Conservation (phyloP, 2,113 vertebrate genomes). For the Narcine bancroftii region DNA sequence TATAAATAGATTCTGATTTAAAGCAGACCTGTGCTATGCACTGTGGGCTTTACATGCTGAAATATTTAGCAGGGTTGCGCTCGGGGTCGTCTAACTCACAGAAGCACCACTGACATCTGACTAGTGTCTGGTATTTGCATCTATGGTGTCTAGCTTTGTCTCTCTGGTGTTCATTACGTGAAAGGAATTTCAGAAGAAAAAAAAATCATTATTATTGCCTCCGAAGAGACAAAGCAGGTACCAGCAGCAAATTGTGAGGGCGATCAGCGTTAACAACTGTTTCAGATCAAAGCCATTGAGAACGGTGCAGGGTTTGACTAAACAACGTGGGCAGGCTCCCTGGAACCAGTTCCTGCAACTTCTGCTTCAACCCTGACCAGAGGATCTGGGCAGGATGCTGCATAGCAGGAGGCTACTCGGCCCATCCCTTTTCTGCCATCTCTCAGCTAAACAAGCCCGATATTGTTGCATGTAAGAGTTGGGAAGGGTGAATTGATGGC, state of each 20-base stretch:
- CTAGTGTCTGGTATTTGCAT: background rate
- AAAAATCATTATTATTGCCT: background rate
- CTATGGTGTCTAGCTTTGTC: background rate
- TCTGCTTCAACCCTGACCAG: no score
- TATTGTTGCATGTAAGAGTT: no score
- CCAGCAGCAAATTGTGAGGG: no score
- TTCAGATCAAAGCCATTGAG: background rate
- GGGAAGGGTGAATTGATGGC: no score
- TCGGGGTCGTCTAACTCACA: background rate
- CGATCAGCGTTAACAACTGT: background rate
- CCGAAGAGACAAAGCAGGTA: background rate
- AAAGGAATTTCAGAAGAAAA: background rate
- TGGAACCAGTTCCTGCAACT: no score
- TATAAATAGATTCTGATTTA: background rate
- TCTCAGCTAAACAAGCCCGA: no score
- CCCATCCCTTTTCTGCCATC: no score
- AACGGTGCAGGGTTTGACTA: background rate
- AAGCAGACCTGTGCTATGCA: background rate
- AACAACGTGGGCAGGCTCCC: background rate
- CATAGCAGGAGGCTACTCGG: no score
- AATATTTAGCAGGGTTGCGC: background rate
- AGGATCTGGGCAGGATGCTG: no score
- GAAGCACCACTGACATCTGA: background rate
- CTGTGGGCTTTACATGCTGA: background rate
- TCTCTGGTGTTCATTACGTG: slow-evolving; percentile 21